These are phyloP conservation scores for Tiliqua scincoides DNA, from an alignment of 2,113 vertebrate species.

Conservation along the genomic window DNA sequence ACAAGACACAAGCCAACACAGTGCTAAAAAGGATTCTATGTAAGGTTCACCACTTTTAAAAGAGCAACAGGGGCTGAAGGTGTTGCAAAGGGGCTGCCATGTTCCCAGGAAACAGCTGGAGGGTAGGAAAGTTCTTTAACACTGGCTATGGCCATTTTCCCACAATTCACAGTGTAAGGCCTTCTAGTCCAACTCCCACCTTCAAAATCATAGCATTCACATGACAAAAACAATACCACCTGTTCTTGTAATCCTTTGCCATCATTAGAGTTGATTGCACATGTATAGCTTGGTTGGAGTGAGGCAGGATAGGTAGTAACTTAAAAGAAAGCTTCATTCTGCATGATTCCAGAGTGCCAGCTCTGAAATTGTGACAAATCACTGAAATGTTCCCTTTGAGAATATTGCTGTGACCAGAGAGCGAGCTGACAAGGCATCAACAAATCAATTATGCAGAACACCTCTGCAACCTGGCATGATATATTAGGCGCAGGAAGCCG, in stretches of 20 bases:
- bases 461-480: neutral
- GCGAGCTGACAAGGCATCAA: conserved; percentile 29
- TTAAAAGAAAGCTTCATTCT: neutral
- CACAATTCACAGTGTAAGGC: neutral
- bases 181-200: neutral
- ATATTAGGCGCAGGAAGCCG: conserved; percentile 27
- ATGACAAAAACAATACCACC: neutral
- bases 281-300: neutral
- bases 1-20: neutral
- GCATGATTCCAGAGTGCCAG: neutral
- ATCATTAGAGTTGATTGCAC: neutral
- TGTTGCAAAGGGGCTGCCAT: neutral
- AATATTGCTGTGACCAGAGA: conserved; percentile 30
- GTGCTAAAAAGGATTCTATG: neutral
- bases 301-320: neutral
- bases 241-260: neutral
- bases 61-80: neutral
- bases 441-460: conserved; percentile 54
- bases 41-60: neutral
- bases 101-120: neutral
- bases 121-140: neutral
- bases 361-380: conserved; percentile 4
- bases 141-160: neutral
- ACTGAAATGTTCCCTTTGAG: conserved; percentile 19
- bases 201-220: neutral